Conservation (phyloP, 2,113 vertebrate genomes). For the Ictalurus furcatus region DNA sequence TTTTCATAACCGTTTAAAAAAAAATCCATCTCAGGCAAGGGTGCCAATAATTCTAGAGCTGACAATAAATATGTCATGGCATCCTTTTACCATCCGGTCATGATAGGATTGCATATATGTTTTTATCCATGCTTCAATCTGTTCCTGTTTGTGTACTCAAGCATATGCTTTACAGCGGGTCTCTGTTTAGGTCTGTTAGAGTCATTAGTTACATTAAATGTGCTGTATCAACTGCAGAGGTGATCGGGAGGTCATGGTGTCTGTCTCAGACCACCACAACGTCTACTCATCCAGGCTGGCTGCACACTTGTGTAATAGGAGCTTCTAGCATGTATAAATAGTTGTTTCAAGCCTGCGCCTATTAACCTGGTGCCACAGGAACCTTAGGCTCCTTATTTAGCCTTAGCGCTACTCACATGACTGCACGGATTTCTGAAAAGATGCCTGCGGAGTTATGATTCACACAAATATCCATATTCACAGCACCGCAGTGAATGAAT, state of each 20-base stretch:
- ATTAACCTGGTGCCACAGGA: slow-evolving; percentile 55
- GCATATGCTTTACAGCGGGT: slow-evolving; percentile 32
- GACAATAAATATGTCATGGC: neutral
- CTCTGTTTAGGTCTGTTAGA: slow-evolving; percentile 34
- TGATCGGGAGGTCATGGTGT: slow-evolving; percentile 86
- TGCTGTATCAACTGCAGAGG: slow-evolving; percentile 77
- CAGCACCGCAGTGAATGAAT: neutral
- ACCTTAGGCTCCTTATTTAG: slow-evolving; percentile 58
- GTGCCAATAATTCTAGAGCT: neutral
- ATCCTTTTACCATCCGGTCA: neutral
- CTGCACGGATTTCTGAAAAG: slow-evolving; percentile 58
- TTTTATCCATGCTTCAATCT: slow-evolving; percentile 26
- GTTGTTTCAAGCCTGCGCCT: slow-evolving; percentile 64
- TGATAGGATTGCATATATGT: neutral
- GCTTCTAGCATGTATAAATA: slow-evolving; percentile 73
- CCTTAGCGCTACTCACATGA: slow-evolving; percentile 42
- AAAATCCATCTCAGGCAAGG: neutral
- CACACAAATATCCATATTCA: neutral
- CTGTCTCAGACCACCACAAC: slow-evolving; percentile 82
- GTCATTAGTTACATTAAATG: neutral
- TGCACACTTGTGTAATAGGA: slow-evolving; percentile 74
- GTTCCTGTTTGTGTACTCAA: slow-evolving; percentile 40
- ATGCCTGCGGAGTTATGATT: neutral
- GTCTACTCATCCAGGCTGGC: slow-evolving; percentile 51
- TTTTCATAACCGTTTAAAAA: neutral